Base-by-base conservation (phyloP, 2,113 vertebrate genomes). In the Pogonocichla stellata region DNA sequence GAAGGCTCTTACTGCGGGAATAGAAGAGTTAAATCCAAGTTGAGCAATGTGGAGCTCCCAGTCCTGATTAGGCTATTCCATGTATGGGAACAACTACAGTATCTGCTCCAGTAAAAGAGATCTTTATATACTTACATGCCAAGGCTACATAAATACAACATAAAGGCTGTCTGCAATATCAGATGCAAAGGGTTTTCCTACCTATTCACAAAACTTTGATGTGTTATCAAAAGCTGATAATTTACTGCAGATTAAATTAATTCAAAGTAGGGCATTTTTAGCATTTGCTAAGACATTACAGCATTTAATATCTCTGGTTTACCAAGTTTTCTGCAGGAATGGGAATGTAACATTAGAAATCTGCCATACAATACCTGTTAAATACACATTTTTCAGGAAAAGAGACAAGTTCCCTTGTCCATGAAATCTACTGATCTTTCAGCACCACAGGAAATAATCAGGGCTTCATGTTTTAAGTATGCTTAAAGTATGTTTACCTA, bases 311-410 rank as follows among this genome's bases (percentile, higher is more conserved):
- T 70, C 47, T 74, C 78, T 84, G 47, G 38, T 64, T 95, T 93
- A 92, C 31, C 28, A 51, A 75, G 82, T 81, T 86, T 79, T 87
- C 80, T 72, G 65, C 22, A 84, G 64, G 53, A 89, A 90, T 51
- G 45, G 64, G 58, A 95, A 90, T 16, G 65, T 86, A 95, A 95
- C 50, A 88, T 73, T 92, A 95, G 72, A 94, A 93, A 94, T 84
- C 47, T 91, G 65, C 80, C 79, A 92, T 14, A 86, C 47, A 94
- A 77, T 54, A 92, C 36, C 78, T 94, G 28, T 56, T 88, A 94
- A 82, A 93, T 40, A 43, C 0, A 2, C 45, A 71, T 86, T 80
- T 92, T 75, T 78, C 65, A 86, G 67, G 73, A 82, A 90, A 78
- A 73, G 45, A 72, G 58, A 54, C 33, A 80, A 58, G 34, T 57